Base-by-base conservation (phyloP, 2,797 vertebrate genomes). In the Perodicticus potto region DNA sequence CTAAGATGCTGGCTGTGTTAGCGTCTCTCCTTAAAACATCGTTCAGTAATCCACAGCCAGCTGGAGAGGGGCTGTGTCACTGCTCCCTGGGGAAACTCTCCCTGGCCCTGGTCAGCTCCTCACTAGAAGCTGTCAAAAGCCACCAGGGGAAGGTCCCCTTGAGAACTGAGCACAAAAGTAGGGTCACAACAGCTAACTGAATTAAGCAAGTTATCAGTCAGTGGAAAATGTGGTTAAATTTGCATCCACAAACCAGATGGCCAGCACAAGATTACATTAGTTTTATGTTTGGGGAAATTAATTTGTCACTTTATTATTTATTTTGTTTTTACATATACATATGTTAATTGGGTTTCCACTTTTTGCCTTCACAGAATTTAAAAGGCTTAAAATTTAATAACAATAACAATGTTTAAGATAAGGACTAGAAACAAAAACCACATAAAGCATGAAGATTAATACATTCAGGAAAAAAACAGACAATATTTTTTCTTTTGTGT, bases 191-290 rank as follows among this genome's bases (percentile, higher is more conserved):
- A 86, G 87, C 90, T 97, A 98, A 98, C 97, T 95, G 93, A 97
- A 98, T 98, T 98, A 97, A 95, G 94, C 96, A 97, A 98, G 95
- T 98, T 98, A 97, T 95, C 96, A 67, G 91, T 87, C 97, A 95
- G 95, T 65, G 84, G 96, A 87, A 97, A 96, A 97, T 98, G 96
- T 90, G 57, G 94, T 97, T 98, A 97, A 91, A 96, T 97, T 96
- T 34, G 8, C 97, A 97, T 98, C 98, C 98, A 91, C 69, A 92
- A 98, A 97, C 96, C 98, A 99, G 98, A 98, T 98, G 98, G 98
- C 97, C 76, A 80, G 97, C 92, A 89, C 95, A 95, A 81, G 87
- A 99, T 99, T 98, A 94, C 94, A 97, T 99, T 98, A 98, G 67
- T 49, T 97, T 97, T 98, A 93, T 96, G 96, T 98, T 97, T 98